Conservation (phyloP, 2,797 vertebrate genomes). For the Esox lucius region DNA sequence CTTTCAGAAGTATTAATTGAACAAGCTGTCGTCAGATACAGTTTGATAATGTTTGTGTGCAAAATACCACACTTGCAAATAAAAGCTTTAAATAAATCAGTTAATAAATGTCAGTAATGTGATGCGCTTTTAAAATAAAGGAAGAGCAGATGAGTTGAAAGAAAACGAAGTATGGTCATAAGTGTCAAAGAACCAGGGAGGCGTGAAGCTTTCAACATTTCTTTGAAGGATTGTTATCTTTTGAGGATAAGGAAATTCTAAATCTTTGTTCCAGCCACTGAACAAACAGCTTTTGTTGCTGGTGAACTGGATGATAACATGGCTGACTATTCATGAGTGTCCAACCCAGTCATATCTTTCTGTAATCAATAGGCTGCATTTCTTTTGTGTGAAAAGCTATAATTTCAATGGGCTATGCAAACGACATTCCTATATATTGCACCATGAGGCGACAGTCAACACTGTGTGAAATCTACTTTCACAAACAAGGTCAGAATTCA, state of each 20-base stretch:
- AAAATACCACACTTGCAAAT: conserved; percentile 2
- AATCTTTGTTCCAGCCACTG: neutral
- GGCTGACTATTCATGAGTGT: neutral
- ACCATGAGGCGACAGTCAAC: neutral
- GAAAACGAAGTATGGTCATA: neutral
- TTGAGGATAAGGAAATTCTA: neutral
- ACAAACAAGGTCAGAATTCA: neutral
- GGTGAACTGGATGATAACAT: neutral
- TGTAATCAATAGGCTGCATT: neutral
- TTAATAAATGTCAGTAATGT: neutral
- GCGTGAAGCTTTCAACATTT: neutral
- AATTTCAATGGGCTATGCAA: neutral
- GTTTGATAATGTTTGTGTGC: neutral
- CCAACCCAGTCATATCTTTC: neutral
- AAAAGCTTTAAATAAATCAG: neutral
- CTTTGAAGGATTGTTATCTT: neutral
- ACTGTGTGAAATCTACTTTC: neutral
- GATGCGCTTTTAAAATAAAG: neutral
- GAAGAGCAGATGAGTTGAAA: neutral
- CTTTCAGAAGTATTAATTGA: neutral
- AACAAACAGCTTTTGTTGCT: neutral
- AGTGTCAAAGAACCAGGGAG: neutral
- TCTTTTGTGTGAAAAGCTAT: neutral
- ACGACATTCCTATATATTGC: neutral
- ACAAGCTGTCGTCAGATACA: neutral